These are phyloP conservation scores for Nephrotoma guestfalica DNA, from an alignment of 2,888 invertebrate genomes.

Conservation along the genomic window DNA sequence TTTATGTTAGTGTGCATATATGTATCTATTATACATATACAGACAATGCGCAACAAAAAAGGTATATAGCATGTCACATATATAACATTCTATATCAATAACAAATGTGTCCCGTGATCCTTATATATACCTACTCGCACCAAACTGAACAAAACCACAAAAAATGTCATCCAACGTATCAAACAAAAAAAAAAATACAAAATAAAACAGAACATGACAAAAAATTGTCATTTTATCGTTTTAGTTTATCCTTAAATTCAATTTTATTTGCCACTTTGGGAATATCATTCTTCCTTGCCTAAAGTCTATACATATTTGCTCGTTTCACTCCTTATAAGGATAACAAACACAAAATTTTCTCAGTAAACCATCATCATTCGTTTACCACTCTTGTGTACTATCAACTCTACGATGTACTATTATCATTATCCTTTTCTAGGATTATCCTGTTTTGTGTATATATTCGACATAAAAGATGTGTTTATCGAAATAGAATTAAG, in stretches of 20 bases:
- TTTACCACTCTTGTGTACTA: neutral
- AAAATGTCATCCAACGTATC: neutral
- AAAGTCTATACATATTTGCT: neutral
- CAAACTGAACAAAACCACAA: neutral
- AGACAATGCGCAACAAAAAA: neutral
- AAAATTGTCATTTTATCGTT: neutral
- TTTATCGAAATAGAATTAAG: neutral
- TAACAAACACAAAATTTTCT: neutral
- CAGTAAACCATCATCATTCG: neutral
- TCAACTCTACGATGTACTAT: neutral
- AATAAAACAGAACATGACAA: neutral
- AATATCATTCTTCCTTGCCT: neutral
- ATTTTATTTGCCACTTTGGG: neutral
- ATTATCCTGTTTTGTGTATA: neutral
- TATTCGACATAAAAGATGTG: neutral
- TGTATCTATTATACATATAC: too few relatives aligned
- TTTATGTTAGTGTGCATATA: neutral
- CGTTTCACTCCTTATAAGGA: neutral
- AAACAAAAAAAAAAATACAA: neutral
- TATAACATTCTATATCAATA: neutral
- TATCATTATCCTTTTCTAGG: neutral
- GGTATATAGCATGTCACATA: neutral
- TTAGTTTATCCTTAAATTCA: neutral
- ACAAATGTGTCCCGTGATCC: neutral
- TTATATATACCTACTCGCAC: neutral